A percentile compares a stretch with the other conserved stretches of the same genome.
Evolutionary conservation across 2,797 vertebrate genomes (phyloP).

Genomic region (Acanthiza pusilla): DNA sequence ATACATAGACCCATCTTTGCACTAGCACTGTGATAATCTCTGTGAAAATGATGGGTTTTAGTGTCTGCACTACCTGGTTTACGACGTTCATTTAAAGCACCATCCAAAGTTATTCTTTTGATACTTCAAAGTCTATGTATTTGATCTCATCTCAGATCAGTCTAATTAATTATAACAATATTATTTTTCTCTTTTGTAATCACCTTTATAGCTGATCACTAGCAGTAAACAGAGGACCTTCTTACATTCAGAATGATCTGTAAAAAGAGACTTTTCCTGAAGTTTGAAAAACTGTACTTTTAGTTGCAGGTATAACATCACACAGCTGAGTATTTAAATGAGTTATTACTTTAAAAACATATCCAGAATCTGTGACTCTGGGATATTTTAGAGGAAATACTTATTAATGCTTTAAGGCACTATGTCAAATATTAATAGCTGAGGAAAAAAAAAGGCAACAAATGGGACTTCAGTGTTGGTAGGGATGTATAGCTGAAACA

Average conservation of each 20-base stretch:
- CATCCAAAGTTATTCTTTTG: slow-evolving; percentile 5
- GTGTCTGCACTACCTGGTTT: slow-evolving; percentile 22
- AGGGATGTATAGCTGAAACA: background rate
- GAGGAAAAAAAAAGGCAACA: background rate
- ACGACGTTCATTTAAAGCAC: background rate
- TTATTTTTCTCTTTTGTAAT: background rate
- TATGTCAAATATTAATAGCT: background rate
- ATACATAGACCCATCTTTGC: background rate
- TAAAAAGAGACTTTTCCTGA: background rate
- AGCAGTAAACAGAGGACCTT: background rate
- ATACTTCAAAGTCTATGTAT: slow-evolving; percentile 13
- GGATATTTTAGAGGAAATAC: background rate
- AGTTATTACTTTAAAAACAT: background rate
- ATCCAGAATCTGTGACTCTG: background rate
- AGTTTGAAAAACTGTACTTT: background rate
- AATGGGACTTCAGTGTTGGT: background rate
- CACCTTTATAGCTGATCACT: background rate
- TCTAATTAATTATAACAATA: slow-evolving; percentile 16
- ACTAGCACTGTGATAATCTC: background rate
- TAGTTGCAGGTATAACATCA: background rate
- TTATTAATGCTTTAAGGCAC: background rate
- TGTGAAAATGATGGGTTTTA: slow-evolving; percentile 14
- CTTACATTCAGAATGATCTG: background rate
- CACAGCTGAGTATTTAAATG: background rate
- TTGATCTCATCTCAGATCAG: background rate